Conservation (phyloP, 2,797 vertebrate genomes). For the Apogon talboti region DNA sequence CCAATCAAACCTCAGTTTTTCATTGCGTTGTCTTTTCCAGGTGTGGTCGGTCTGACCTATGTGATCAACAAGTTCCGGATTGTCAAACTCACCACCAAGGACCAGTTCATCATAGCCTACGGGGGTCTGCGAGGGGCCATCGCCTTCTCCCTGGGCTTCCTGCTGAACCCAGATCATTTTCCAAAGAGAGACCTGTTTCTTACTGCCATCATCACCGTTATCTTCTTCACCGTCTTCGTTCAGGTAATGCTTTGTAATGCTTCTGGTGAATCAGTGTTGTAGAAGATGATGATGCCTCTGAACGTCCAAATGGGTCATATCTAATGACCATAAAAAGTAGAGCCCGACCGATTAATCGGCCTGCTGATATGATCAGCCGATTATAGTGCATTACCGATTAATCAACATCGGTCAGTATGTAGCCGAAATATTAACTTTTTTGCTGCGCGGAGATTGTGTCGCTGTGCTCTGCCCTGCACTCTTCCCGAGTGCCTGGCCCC, state of each 20-base stretch:
- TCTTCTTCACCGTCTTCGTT: conserved; percentile 99
- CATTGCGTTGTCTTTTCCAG: conserved; percentile 68
- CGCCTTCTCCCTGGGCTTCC: conserved; percentile 95
- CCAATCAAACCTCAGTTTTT: not conserved
- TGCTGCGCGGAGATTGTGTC: too few relatives aligned
- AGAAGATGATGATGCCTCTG: too few relatives aligned
- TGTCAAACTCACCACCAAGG: conserved; percentile 95
- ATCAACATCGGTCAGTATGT: too few relatives aligned
- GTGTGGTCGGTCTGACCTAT: conserved; percentile 92
- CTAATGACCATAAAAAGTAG: too few relatives aligned
- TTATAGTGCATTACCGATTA: too few relatives aligned
- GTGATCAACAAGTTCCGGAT: conserved; percentile 99
- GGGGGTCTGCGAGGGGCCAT: conserved; percentile 97
- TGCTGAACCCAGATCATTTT: conserved; percentile 84
- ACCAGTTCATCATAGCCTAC: conserved; percentile 98
- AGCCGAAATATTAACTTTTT: too few relatives aligned
- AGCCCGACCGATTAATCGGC: too few relatives aligned
- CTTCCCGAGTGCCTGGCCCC: too few relatives aligned
- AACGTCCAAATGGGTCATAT: too few relatives aligned
- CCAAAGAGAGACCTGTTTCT: conserved; percentile 92
- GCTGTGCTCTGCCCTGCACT: too few relatives aligned
- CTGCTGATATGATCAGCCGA: too few relatives aligned
- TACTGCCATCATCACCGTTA: conserved; percentile 96
- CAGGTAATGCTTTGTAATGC: conserved; percentile 87
- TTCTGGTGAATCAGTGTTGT: too few relatives aligned